Conservation (phyloP, 2,888 invertebrate species). For the Petrophora chlorosata region DNA sequence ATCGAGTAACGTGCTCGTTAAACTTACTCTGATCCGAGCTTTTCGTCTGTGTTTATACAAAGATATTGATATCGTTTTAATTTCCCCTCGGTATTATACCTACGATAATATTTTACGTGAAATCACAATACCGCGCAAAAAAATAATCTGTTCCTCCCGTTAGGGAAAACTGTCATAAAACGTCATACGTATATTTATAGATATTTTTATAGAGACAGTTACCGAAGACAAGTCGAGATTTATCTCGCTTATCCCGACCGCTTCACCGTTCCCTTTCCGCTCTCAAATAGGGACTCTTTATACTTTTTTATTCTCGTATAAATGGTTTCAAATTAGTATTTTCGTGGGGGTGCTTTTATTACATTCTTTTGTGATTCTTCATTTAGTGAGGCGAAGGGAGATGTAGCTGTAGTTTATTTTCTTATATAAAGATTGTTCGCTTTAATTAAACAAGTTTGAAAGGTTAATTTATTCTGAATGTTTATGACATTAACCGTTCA, state of each 20-base stretch:
- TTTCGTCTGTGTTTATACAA: slow-evolving; percentile 50
- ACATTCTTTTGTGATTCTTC: slow-evolving; percentile 49
- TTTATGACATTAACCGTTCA: not conserved
- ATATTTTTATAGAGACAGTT: slow-evolving; percentile 53
- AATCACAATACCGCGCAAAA: slow-evolving; percentile 56
- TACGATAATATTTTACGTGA: slow-evolving; percentile 65
- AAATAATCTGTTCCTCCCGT: slow-evolving; percentile 57
- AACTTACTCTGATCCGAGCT: slow-evolving; percentile 34
- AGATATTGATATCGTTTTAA: slow-evolving; percentile 64
- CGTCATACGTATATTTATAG: slow-evolving; percentile 54
- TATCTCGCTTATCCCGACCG: slow-evolving; percentile 60
- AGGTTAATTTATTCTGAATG: not conserved
- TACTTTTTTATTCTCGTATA: slow-evolving; percentile 63
- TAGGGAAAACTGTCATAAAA: slow-evolving; percentile 54
- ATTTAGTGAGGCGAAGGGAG: slow-evolving; percentile 27
- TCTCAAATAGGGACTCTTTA: slow-evolving; percentile 58
- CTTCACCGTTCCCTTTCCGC: slow-evolving; percentile 53
- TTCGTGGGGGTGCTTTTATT: slow-evolving; percentile 63
- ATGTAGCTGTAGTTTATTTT: too few species aligned
- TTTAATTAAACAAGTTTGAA: slow-evolving; percentile 14
- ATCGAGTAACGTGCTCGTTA: slow-evolving; percentile 16
- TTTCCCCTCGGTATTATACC: slow-evolving; percentile 68
- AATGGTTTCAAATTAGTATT: slow-evolving; percentile 71
- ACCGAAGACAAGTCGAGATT: slow-evolving; percentile 63
- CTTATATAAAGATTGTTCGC: slow-evolving; percentile 7